Conservation (phyloP, 2,797 vertebrate species). For the Enteromius trimaculatus region DNA sequence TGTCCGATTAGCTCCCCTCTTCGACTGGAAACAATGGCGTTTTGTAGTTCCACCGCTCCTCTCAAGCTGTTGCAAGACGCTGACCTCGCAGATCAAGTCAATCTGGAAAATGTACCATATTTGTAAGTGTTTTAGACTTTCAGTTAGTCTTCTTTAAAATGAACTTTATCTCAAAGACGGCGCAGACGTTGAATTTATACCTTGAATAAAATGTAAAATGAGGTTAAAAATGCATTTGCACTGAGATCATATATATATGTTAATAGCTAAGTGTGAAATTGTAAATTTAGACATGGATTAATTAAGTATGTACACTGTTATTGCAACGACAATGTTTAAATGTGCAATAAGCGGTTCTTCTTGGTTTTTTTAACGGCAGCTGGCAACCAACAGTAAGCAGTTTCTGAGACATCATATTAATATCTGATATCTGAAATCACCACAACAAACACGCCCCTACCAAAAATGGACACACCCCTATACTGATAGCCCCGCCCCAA, state of each 20-base stretch:
- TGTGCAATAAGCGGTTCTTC: neutral
- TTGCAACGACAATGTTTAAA: neutral
- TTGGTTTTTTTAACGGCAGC: no score
- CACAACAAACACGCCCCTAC: neutral
- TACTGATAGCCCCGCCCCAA: neutral
- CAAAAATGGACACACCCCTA: neutral
- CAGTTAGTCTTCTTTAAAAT: slow-evolving; percentile 12
- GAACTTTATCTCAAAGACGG: neutral
- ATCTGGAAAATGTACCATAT: neutral
- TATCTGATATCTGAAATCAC: neutral
- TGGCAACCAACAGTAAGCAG: no score
- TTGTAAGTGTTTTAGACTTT: neutral
- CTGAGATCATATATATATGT: neutral
- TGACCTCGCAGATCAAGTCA: slow-evolving; percentile 10
- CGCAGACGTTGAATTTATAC: neutral
- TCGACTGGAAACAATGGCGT: slow-evolving; percentile 50
- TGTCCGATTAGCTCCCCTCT: slow-evolving; percentile 39
- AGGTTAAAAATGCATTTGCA: neutral
- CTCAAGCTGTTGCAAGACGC: neutral
- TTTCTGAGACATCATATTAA: neutral
- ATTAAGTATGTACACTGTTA: neutral
- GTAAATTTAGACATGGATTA: neutral
- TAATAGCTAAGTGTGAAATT: neutral
- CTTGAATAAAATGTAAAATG: neutral
- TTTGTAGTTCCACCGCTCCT: slow-evolving; percentile 35